A percentile compares a stretch with the other conserved stretches of the same genome.
Conservation (phyloP, 2,888 invertebrate species). For the Eilema griseolum region DNA sequence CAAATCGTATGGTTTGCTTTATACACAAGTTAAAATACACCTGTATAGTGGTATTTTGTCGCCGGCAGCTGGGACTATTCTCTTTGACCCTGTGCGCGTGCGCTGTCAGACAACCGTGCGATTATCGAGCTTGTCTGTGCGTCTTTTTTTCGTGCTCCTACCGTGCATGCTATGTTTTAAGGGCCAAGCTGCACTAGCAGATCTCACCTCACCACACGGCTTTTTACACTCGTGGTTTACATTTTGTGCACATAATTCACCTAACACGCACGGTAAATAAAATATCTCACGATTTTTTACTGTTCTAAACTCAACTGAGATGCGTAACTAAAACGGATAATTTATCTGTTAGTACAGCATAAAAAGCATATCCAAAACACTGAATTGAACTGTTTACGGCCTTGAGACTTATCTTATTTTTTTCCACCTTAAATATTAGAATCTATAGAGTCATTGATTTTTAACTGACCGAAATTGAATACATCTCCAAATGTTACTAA, state of each 20-base stretch:
- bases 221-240: neutral
- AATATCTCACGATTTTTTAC: neutral
- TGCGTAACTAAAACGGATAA: neutral
- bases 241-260: neutral
- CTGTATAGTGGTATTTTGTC: slow-evolving; percentile 41
- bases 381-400: neutral
- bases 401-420: neutral
- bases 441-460: neutral
- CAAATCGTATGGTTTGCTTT: neutral
- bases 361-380: slow-evolving; percentile 1
- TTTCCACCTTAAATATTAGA: too few species aligned
- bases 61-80: slow-evolving; percentile 54
- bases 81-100: slow-evolving; percentile 68
- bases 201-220: neutral
- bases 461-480: neutral
- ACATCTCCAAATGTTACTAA: too few species aligned
- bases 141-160: slow-evolving; percentile 51
- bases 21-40: neutral
- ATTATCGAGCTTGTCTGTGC: slow-evolving; percentile 45
- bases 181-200: slow-evolving; percentile 22
- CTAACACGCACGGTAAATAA: neutral
- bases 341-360: neutral
- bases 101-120: slow-evolving; percentile 49
- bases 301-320: neutral
- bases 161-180: slow-evolving; percentile 37